Evolutionary conservation across 2,888 invertebrate species (phyloP).

Genomic region (Chironomus tentans): DNA sequence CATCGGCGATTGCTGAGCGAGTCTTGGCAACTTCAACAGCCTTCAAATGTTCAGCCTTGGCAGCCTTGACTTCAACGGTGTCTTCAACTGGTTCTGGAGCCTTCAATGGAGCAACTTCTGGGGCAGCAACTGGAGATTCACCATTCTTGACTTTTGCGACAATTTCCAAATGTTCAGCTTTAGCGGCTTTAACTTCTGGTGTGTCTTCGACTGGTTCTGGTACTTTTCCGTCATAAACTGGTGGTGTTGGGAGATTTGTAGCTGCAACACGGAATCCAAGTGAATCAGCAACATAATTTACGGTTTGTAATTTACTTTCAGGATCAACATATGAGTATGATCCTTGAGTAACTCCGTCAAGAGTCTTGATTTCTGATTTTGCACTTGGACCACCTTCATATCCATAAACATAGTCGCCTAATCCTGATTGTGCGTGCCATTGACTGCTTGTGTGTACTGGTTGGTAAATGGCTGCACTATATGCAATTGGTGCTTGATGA

Average conservation of each 20-base stretch:
- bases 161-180: slow-evolving; percentile 38
- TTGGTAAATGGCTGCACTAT: slow-evolving; percentile 28
- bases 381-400: slow-evolving; percentile 51
- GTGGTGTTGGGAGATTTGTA: slow-evolving; percentile 47
- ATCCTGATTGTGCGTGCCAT: slow-evolving; percentile 52
- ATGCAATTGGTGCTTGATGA: slow-evolving; percentile 28
- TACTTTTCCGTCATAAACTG: slow-evolving; percentile 36
- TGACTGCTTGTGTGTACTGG: slow-evolving; percentile 41
- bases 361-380: slow-evolving; percentile 49
- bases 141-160: slow-evolving; percentile 37
- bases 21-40: neutral
- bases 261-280: slow-evolving; percentile 52
- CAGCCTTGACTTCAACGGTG: neutral
- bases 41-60: neutral
- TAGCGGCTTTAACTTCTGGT: slow-evolving; percentile 41
- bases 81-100: neutral
- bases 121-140: slow-evolving; percentile 29
- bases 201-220: slow-evolving; percentile 43
- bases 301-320: slow-evolving; percentile 50
- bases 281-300: slow-evolving; percentile 49
- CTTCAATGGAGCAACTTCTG: slow-evolving; percentile 29
- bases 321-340: slow-evolving; percentile 53
- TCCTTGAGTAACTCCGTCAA: slow-evolving; percentile 52
- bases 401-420: slow-evolving; percentile 54
- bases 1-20: neutral